Conservation (phyloP, 2,113 vertebrate species). For the Arothron firmamentum region DNA sequence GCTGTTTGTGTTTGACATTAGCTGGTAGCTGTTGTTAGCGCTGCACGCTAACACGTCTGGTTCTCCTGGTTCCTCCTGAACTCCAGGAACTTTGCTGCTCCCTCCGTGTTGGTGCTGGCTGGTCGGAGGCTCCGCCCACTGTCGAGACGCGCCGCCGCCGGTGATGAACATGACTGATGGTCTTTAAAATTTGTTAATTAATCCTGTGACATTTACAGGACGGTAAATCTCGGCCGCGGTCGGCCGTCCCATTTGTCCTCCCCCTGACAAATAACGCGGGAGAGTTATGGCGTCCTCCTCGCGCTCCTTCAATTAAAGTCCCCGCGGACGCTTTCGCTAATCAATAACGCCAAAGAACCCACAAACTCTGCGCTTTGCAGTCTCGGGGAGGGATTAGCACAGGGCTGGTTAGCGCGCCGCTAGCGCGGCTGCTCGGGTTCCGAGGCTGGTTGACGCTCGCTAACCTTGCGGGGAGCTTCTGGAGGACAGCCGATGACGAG, state of each 20-base stretch:
- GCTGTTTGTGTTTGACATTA: no score
- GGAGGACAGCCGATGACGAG: slow-evolving; percentile 63
- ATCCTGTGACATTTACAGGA: slow-evolving; percentile 34
- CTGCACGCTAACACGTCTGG: no score
- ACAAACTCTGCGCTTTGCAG: slow-evolving; percentile 1
- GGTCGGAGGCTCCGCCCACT: background rate
- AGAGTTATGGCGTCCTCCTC: background rate
- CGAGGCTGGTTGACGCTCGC: slow-evolving; percentile 63
- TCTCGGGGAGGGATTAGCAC: slow-evolving; percentile 11
- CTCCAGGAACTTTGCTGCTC: background rate
- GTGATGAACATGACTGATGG: slow-evolving; percentile 1
- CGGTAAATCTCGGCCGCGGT: slow-evolving; percentile 24
- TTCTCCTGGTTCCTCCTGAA: no score
- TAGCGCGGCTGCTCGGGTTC: no score
- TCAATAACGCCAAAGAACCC: background rate
- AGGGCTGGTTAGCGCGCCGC: slow-evolving; percentile 1
- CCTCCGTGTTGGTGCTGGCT: background rate
- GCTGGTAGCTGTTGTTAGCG: no score
- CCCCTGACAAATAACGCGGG: slow-evolving; percentile 5
- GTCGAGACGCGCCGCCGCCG: background rate
- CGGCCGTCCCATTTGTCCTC: slow-evolving; percentile 7
- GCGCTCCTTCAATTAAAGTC: no score
- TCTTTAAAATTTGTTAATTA: slow-evolving; percentile 29
- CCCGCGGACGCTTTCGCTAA: no score
- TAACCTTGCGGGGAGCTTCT: slow-evolving; percentile 62